Conservation (phyloP, 2,113 vertebrate species). For the Oryzias celebensis region DNA sequence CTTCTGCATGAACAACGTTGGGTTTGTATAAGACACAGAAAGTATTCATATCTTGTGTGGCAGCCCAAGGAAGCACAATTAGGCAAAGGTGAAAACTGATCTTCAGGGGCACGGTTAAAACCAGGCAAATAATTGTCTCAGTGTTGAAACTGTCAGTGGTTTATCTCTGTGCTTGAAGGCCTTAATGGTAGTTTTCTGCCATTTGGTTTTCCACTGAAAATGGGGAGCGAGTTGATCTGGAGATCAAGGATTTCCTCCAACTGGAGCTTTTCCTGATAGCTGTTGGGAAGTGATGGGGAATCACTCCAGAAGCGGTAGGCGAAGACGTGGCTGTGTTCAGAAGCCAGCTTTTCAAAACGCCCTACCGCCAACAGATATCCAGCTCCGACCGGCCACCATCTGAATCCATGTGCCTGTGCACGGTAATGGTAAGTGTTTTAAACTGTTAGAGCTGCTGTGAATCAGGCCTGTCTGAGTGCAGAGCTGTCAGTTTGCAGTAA, state of each 20-base stretch:
- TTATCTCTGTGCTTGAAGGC: constrained; percentile 44
- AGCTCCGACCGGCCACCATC: constrained; percentile 73
- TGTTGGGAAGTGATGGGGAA: constrained; percentile 52
- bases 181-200: constrained; percentile 64
- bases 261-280: constrained; percentile 58
- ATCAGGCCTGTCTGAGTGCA: constrained; percentile 95
- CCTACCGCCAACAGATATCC: constrained; percentile 22
- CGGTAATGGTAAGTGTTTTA: constrained; percentile 97
- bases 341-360: constrained; percentile 45
- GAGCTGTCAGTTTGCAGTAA: constrained; percentile 88
- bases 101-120: constrained; percentile 56
- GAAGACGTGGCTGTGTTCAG: constrained; percentile 31
- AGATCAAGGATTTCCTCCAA: constrained; percentile 62
- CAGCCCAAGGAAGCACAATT: constrained; percentile 63
- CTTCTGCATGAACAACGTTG: constrained; percentile 34
- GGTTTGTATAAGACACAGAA: constrained; percentile 60
- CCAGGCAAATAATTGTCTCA: constrained; percentile 54
- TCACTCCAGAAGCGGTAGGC: constrained; percentile 19
- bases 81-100: constrained; percentile 59
- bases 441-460: constrained; percentile 93
- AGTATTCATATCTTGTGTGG: constrained; percentile 51
- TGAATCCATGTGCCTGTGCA: constrained; percentile 85
- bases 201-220: constrained; percentile 46
- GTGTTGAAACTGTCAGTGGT: constrained; percentile 69
- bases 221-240: constrained; percentile 26